Percentiles rank a stretch among this genome's conserved stretches.
Conservation (phyloP, 2,888 invertebrate species). For the Drosophila neotestacea region DNA sequence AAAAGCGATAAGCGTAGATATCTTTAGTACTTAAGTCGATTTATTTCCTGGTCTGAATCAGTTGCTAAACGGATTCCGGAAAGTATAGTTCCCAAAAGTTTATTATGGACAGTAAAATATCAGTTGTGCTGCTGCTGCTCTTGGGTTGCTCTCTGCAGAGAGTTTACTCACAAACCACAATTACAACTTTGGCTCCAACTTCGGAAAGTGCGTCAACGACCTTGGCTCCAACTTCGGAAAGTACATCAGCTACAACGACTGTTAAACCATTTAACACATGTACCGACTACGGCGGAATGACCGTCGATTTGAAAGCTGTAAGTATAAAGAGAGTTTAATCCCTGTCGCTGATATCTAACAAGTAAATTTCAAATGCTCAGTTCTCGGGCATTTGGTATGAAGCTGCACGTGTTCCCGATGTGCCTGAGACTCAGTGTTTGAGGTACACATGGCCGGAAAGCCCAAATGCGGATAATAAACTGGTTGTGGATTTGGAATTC, state of each 20-base stretch:
- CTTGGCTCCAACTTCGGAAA: neutral
- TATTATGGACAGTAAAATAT: slow-evolving; percentile 22
- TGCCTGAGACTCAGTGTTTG: slow-evolving; percentile 15
- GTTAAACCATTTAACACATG: neutral
- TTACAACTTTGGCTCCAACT: neutral
- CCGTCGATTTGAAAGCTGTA: slow-evolving; percentile 33
- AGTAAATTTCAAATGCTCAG: slow-evolving; percentile 2
- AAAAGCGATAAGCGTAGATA: slow-evolving; percentile 19
- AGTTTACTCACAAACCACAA: slow-evolving; percentile 13
- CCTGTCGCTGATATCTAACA: neutral
- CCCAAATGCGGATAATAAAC: neutral
- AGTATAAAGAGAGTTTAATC: neutral
- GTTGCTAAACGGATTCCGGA: slow-evolving; percentile 11
- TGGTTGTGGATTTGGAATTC: slow-evolving; percentile 19
- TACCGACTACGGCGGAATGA: neutral
- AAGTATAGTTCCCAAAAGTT: neutral
- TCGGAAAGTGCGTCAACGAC: neutral
- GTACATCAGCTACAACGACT: neutral
- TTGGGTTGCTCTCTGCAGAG: slow-evolving; percentile 16
- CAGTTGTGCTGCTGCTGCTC: slow-evolving; percentile 22
- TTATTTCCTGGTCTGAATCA: slow-evolving; percentile 2
- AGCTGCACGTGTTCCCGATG: slow-evolving; percentile 7
- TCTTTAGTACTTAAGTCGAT: slow-evolving; percentile 27
- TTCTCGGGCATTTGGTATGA: slow-evolving; percentile 40
- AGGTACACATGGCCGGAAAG: neutral